Conservation (phyloP, 2,888 invertebrate genomes). For the Ctenicera cuprea region DNA sequence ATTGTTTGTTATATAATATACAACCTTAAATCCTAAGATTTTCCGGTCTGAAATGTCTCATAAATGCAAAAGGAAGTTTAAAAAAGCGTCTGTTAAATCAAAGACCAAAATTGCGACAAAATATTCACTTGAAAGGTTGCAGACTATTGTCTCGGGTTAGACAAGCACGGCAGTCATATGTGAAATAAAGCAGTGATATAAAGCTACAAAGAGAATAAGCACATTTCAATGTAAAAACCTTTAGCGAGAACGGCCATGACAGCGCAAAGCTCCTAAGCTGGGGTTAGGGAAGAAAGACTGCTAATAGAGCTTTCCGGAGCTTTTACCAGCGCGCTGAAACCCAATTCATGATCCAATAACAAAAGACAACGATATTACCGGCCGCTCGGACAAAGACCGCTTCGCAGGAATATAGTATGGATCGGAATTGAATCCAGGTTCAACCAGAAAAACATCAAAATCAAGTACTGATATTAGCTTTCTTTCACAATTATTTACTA, state of each 20-base stretch:
- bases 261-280: conserved; percentile 72
- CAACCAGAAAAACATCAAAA: conserved; percentile 45
- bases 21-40: too few relatives aligned
- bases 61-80: too few relatives aligned
- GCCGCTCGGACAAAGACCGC: conserved; percentile 72
- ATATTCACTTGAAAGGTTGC: conserved; percentile 13
- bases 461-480: conserved; percentile 49
- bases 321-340: conserved; percentile 73
- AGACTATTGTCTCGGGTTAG: conserved; percentile 41
- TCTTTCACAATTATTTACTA: conserved; percentile 41
- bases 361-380: conserved; percentile 74
- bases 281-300: conserved; percentile 73
- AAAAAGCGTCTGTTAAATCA: background rate
- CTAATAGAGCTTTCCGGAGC: conserved; percentile 74
- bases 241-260: conserved; percentile 70
- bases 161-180: conserved; percentile 42
- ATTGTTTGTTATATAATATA: too few relatives aligned
- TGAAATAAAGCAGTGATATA: conserved; percentile 53
- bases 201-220: conserved; percentile 71
- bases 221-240: conserved; percentile 73
- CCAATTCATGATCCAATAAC: conserved; percentile 75
- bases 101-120: background rate
- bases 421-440: conserved; percentile 65
- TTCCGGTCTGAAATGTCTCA: too few relatives aligned
- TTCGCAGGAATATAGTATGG: conserved; percentile 62